Conservation (phyloP, 2,113 vertebrate species). For the Ceratotherium simum region DNA sequence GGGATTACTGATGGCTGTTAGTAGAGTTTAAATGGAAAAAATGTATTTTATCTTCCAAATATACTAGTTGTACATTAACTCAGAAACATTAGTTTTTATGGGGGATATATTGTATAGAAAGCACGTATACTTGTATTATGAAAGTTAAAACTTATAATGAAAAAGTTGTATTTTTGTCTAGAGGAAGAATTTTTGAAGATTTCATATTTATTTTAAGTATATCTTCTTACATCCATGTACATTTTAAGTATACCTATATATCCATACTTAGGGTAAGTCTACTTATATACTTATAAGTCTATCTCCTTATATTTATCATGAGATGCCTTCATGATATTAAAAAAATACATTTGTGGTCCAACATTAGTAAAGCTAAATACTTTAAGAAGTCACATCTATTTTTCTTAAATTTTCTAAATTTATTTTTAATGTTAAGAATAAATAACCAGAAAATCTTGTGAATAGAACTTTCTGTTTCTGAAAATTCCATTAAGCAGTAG, state of each 20-base stretch:
- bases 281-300: neutral
- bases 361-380: neutral
- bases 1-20: neutral
- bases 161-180: neutral
- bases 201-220: neutral
- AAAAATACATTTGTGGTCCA: neutral
- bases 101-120: neutral
- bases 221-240: neutral
- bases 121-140: neutral
- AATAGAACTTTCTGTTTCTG: neutral
- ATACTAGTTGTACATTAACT: neutral
- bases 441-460: neutral
- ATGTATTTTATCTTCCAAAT: neutral
- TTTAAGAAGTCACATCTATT: neutral
- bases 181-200: conserved; percentile 21
- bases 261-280: neutral
- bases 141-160: neutral
- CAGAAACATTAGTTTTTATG: neutral
- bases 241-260: neutral
- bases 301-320: neutral
- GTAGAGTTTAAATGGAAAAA: neutral
- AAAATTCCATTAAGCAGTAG: conserved; percentile 9
- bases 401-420: neutral
- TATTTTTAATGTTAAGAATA: conserved; percentile 22
- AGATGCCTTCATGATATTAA: neutral